phyloP scores from a whole-genome alignment of 2,797 vertebrate genomes.

The Hippocampus kuda region DNA sequence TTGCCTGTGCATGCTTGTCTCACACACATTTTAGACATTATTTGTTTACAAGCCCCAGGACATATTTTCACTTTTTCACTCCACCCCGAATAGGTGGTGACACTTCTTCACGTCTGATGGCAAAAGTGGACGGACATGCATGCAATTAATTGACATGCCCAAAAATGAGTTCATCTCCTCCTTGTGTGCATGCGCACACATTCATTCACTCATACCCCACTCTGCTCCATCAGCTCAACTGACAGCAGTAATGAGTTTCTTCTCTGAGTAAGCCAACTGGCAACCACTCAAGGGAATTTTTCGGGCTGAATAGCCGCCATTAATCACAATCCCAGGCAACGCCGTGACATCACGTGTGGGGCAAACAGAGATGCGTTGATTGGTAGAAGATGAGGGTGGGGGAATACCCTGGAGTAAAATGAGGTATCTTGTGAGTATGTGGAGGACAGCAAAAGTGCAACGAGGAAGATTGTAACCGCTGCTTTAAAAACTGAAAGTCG shows the following conservation, averaged over 20 bases:
- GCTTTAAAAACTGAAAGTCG: background rate
- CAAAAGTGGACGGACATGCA: slow-evolving; percentile 11
- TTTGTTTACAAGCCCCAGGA: background rate
- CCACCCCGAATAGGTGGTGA: slow-evolving; percentile 23
- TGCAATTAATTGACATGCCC: slow-evolving; percentile 32
- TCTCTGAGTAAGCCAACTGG: slow-evolving; percentile 74
- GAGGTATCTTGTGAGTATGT: slow-evolving; percentile 27
- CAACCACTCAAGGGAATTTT: slow-evolving; percentile 77
- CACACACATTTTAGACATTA: background rate
- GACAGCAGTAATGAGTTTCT: slow-evolving; percentile 79
- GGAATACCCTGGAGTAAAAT: slow-evolving; percentile 28
- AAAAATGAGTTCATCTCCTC: slow-evolving; percentile 34
- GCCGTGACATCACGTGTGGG: slow-evolving; percentile 63
- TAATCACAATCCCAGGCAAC: slow-evolving; percentile 80
- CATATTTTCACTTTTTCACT: slow-evolving; percentile 12
- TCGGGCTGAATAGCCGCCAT: slow-evolving; percentile 77
- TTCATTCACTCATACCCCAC: slow-evolving; percentile 42
- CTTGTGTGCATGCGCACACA: slow-evolving; percentile 1
- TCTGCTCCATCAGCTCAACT: slow-evolving; percentile 63
- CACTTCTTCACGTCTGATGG: background rate
- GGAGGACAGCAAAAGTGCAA: background rate
- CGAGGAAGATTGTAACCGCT: background rate
- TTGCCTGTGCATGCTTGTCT: background rate
- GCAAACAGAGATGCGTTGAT: slow-evolving; percentile 46
- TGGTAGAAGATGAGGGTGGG: slow-evolving; percentile 16